Base-by-base conservation (phyloP, 2,888 invertebrate genomes). In the Platycheirus rosarum region DNA sequence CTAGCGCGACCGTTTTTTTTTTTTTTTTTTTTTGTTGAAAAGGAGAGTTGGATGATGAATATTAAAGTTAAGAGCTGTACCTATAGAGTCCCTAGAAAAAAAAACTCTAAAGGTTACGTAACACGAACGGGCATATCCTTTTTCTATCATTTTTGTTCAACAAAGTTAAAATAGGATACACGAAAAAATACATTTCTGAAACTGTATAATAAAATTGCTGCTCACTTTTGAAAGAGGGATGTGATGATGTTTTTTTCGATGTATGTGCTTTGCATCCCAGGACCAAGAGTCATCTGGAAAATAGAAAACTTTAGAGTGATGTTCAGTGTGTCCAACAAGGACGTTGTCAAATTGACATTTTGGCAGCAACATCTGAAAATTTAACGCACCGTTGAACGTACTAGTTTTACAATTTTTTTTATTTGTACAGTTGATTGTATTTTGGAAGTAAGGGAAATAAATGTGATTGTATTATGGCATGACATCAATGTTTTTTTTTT, bases 271-370 rank as follows among this genome's bases (percentile, higher is more conserved):
- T 66, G 51, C 51, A 44, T 9, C 26, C 51, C 35, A 62, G 37
- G 37, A 14, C 26, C 51, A 55, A 60, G 29, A 60, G 40, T 79
- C 69, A 69, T 75, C 69, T 69, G 35, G 0, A 46, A 74, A 66
- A 55, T 40, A 16, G 13, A 69, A 55, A 44, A 32, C 8, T 55
- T 26, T n/a, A 46, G 29, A 46, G 37, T 35, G 55, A 29, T 66
- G 70, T 42, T 76, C 53, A 80, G 66, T 80, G 40, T 80, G 80
- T 80, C 40, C 66, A 62, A 66, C 80, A 80, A 80, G 70, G 76
- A 76, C 62, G 53, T 70, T 40, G 35, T 62, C 70, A 55, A 70
- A 80, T 55, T 71, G 76, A 80, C 80, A 71, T 76, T 80, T 80
- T 80, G 76, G 51, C 70, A 60, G 80, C 40, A 9, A 71, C 65